Percentiles rank a stretch among this genome's conserved stretches.
Evolutionary conservation across 2,888 invertebrate genomes (phyloP).

Genomic region (Holacanthella duospinosa): DNA sequence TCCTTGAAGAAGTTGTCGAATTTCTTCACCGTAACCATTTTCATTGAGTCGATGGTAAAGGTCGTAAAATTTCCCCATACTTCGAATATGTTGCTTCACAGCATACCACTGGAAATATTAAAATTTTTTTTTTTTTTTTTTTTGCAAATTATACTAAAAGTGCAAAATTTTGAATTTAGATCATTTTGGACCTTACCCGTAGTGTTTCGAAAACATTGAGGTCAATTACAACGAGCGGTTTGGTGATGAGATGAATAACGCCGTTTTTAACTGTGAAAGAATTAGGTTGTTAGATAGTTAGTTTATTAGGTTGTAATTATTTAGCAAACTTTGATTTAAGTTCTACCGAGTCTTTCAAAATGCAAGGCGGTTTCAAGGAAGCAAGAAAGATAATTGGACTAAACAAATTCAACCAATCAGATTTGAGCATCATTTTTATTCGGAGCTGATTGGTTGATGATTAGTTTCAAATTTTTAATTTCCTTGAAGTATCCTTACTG

Average conservation of each 20-base stretch:
- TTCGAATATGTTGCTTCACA: background rate
- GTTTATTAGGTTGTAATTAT: too few relatives aligned
- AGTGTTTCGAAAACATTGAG: constrained; percentile 75
- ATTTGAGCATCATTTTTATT: too few relatives aligned
- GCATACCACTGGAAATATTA: constrained; percentile 1
- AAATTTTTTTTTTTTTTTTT: background rate
- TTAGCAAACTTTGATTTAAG: too few relatives aligned
- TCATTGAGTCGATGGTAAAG: background rate
- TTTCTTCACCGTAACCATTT: background rate
- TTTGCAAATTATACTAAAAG: too few relatives aligned
- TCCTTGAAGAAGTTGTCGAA: background rate
- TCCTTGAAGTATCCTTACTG: too few relatives aligned
- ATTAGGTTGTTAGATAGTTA: background rate
- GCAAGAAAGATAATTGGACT: too few relatives aligned
- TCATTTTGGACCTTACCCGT: constrained; percentile 56
- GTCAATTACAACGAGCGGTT: constrained; percentile 83
- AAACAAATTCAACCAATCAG: too few relatives aligned
- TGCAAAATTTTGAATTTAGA: too few relatives aligned
- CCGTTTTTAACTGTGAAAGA: constrained; percentile 78
- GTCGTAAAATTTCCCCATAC: constrained; percentile 5
- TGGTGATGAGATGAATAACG: constrained; percentile 81
- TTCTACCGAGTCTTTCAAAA: too few relatives aligned
- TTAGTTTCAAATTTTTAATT: too few relatives aligned
- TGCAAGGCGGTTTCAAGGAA: too few relatives aligned
- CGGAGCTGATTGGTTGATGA: too few relatives aligned